A percentile compares a stretch with the other conserved stretches of the same genome.
Evolutionary conservation across 1,140 invertebrate species (phyloP).

Genomic region (Antheraea mylitta): DNA sequence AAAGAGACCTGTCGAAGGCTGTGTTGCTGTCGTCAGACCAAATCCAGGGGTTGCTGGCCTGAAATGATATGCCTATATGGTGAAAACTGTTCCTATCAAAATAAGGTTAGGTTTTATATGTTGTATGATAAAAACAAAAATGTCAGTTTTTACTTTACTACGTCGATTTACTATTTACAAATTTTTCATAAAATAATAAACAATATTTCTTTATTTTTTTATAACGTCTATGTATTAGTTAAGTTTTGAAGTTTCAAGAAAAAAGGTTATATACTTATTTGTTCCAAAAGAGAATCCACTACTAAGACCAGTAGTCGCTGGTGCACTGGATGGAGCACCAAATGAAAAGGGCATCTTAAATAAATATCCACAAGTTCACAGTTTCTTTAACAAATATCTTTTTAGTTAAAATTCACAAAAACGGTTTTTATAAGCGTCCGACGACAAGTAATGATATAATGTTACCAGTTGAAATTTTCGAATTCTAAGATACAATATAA

Average conservation of each 20-base stretch:
- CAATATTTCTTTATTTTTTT: background rate
- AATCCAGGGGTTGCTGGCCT: constrained; percentile 63
- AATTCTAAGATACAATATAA: too few species aligned
- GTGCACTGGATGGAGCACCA: constrained; percentile 66
- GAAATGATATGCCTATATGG: constrained; percentile 13
- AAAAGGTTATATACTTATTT: constrained; percentile 58
- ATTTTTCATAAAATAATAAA: background rate
- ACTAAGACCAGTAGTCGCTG: constrained; percentile 51
- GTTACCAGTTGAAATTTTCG: background rate
- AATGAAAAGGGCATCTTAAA: constrained; percentile 64
- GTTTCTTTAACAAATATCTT: background rate
- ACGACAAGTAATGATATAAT: background rate
- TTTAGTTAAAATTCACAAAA: constrained; percentile 3
- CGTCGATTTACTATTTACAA: background rate
- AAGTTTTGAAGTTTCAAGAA: background rate
- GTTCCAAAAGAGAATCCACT: constrained; percentile 68
- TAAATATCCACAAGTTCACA: background rate
- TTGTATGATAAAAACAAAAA: background rate
- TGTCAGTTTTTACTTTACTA: background rate
- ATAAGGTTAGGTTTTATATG: background rate
- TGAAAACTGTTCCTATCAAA: background rate
- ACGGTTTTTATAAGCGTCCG: background rate
- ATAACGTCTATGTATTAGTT: background rate
- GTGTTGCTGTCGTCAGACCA: constrained; percentile 55
- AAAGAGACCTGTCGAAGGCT: constrained; percentile 57